A percentile compares a stretch with the other conserved stretches of the same genome.
phyloP scores from a whole-genome alignment of 2,888 invertebrate species.

The Spialia ferax region DNA sequence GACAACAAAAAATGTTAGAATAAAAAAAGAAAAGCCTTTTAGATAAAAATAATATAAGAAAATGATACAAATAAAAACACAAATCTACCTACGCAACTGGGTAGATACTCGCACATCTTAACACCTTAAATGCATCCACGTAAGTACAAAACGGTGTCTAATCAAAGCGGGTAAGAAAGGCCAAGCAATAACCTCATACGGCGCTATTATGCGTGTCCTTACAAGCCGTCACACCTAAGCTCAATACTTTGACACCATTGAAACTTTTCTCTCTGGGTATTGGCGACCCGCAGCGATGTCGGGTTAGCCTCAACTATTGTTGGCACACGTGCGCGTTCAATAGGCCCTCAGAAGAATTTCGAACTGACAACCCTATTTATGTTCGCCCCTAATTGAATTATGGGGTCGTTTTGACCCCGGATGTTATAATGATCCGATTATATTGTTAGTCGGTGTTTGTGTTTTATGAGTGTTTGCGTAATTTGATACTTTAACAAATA shows the following conservation, averaged over 20 bases:
- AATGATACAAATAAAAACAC: not conserved
- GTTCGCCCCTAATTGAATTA: constrained; percentile 81
- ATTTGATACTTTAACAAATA: constrained; percentile 18
- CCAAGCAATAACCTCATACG: constrained; percentile 70
- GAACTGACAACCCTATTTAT: constrained; percentile 77
- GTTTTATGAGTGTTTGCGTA: constrained; percentile 35
- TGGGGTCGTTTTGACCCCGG: constrained; percentile 66
- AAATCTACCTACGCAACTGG: too few species aligned
- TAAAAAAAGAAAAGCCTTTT: too few species aligned
- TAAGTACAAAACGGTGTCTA: constrained; percentile 62
- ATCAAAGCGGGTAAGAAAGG: constrained; percentile 63
- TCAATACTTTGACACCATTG: constrained; percentile 80
- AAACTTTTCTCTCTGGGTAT: constrained; percentile 72
- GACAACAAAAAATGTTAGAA: too few species aligned
- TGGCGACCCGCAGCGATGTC: constrained; percentile 75
- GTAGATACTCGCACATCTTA: constrained; percentile 13
- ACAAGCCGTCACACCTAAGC: constrained; percentile 72
- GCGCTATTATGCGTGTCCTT: constrained; percentile 67
- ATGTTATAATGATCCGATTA: constrained; percentile 60
- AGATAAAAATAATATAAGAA: too few species aligned
- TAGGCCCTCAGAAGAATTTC: constrained; percentile 69
- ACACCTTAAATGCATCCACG: constrained; percentile 59
- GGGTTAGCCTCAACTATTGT: constrained; percentile 72
- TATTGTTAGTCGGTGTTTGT: constrained; percentile 53
- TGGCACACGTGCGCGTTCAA: constrained; percentile 78